Percentiles rank a stretch among this genome's conserved stretches.
Evolutionary conservation across 1,140 invertebrate genomes (phyloP).

Genomic region (Steinernema khuongi): DNA sequence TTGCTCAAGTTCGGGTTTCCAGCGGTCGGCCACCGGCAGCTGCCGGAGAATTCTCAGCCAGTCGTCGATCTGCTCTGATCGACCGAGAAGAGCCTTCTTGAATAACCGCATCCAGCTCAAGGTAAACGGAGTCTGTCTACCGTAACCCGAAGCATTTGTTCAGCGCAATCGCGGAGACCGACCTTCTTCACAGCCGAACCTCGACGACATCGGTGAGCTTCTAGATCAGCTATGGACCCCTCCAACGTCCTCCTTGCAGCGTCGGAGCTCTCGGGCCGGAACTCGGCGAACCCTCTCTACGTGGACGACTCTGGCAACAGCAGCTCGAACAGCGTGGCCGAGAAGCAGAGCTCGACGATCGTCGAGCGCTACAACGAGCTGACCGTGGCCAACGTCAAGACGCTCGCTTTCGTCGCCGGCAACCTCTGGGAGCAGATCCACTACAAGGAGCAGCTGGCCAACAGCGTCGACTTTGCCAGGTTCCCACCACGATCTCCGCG

Average conservation of each 20-base stretch:
- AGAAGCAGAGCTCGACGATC: background rate
- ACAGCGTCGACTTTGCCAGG: conserved; percentile 9
- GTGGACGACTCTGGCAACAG: conserved; percentile 12
- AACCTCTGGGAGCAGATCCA: conserved; percentile 8
- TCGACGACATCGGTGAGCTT: background rate
- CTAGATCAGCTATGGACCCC: background rate
- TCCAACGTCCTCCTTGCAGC: background rate
- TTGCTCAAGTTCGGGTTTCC: background rate
- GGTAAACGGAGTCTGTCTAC: background rate
- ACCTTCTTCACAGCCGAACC: background rate
- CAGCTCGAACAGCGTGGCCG: background rate
- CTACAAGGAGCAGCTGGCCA: conserved; percentile 5
- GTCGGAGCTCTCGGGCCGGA: background rate
- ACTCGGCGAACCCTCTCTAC: background rate
- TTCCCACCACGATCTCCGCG: background rate
- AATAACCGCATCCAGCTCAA: background rate
- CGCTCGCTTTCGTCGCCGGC: background rate
- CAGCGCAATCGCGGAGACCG: background rate
- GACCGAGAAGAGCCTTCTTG: background rate
- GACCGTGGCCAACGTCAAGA: background rate
- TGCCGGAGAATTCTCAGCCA: background rate
- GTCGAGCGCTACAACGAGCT: background rate
- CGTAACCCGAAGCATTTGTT: background rate
- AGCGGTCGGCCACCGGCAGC: background rate
- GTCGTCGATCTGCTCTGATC: background rate